Conservation (phyloP, 2,797 vertebrate species). For the Sebastes trivittatus region DNA sequence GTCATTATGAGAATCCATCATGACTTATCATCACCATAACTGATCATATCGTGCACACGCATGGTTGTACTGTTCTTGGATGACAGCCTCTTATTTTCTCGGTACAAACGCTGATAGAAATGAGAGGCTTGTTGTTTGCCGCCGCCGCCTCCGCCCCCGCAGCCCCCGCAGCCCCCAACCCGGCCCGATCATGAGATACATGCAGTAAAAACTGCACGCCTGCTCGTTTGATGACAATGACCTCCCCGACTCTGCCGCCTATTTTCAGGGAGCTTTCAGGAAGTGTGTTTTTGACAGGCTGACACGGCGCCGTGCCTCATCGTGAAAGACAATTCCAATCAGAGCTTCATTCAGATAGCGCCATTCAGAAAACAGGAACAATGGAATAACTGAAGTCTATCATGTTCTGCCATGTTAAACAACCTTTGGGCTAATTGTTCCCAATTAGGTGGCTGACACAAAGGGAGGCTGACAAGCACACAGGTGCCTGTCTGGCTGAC, state of each 20-base stretch:
- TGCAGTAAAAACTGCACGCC: constrained; percentile 41
- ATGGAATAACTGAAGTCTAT: constrained; percentile 70
- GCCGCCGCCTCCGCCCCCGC: neutral
- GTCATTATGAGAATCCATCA: constrained; percentile 67
- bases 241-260: constrained; percentile 40
- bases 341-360: constrained; percentile 63
- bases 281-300: constrained; percentile 61
- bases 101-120: constrained; percentile 42
- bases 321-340: constrained; percentile 67
- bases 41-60: constrained; percentile 41
- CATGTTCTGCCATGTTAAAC: constrained; percentile 74
- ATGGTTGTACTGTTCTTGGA: constrained; percentile 28
- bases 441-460: constrained; percentile 73
- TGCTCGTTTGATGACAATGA: constrained; percentile 59
- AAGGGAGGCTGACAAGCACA: constrained; percentile 65
- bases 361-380: constrained; percentile 71
- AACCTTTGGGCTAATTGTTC: constrained; percentile 78
- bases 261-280: constrained; percentile 48
- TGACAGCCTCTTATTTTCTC: constrained; percentile 63
- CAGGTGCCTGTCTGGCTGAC: constrained; percentile 66
- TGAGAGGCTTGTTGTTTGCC: constrained; percentile 50
- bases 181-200: constrained; percentile 48
- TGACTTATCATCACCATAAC: constrained; percentile 61
- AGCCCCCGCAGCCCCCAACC: neutral
- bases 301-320: constrained; percentile 40